A percentile compares a stretch with the other conserved stretches of the same genome.
Evolutionary conservation across 2,797 vertebrate species (phyloP).

Genomic region (Acanthopagrus latus): DNA sequence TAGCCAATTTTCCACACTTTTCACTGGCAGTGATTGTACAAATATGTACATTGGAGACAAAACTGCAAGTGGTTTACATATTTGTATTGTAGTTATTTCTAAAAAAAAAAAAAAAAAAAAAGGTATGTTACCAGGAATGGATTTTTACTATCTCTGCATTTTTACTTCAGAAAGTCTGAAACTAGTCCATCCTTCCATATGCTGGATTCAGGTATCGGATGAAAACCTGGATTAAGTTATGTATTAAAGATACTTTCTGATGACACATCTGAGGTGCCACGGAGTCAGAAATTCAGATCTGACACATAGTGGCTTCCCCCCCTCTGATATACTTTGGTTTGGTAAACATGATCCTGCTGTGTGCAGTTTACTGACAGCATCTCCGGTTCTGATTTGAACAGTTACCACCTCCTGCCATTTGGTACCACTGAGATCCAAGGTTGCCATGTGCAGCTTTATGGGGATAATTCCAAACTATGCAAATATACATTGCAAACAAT

Average conservation of each 20-base stretch:
- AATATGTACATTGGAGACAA: no score
- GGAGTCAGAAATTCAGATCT: background rate
- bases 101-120: no score
- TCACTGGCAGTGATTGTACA: no score
- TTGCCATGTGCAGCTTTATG: slow-evolving; percentile 40
- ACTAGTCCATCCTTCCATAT: background rate
- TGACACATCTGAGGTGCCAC: background rate
- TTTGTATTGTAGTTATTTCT: no score
- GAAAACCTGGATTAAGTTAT: background rate
- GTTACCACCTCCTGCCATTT: slow-evolving; percentile 43
- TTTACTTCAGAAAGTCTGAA: background rate
- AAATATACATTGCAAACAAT: slow-evolving; percentile 54
- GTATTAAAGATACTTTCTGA: background rate
- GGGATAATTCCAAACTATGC: slow-evolving; percentile 41
- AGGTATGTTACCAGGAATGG: no score
- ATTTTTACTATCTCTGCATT: background rate
- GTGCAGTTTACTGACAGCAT: slow-evolving; percentile 8
- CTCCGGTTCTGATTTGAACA: slow-evolving; percentile 18
- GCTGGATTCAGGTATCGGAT: background rate
- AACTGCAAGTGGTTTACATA: no score
- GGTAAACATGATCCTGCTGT: slow-evolving; percentile 21
- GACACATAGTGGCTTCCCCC: background rate
- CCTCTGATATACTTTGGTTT: background rate
- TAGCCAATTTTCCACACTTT: no score
- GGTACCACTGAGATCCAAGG: slow-evolving; percentile 29